Conservation (phyloP, 2,888 invertebrate species). For the Xestobium rufovillosum region DNA sequence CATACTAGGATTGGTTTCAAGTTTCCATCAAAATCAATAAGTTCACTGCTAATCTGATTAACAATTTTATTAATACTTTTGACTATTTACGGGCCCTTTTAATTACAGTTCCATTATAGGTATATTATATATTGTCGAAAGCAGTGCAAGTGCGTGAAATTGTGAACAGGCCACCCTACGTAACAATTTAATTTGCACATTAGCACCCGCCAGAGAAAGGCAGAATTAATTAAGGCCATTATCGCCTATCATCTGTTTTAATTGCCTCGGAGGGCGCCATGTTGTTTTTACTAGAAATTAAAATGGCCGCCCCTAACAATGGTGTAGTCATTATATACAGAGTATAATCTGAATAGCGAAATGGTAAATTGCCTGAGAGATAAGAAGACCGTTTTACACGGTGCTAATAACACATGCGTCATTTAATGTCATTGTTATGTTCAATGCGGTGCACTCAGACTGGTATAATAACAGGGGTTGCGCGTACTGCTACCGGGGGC, state of each 20-base stretch:
- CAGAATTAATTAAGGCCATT: constrained; percentile 48
- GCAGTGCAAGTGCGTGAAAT: constrained; percentile 24
- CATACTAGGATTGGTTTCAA: too few relatives aligned
- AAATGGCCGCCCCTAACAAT: constrained; percentile 45
- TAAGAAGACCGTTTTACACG: constrained; percentile 38
- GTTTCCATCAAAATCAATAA: too few relatives aligned
- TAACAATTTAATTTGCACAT: constrained; percentile 48
- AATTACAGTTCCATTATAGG: too few relatives aligned
- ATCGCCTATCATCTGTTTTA: constrained; percentile 48
- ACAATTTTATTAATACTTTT: too few relatives aligned
- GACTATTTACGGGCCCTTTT: too few relatives aligned
- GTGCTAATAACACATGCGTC: constrained; percentile 24
- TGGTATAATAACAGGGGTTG: too few relatives aligned
- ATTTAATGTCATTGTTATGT: too few relatives aligned
- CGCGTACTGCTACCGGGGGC: too few relatives aligned
- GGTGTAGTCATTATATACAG: constrained; percentile 43
- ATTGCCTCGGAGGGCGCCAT: constrained; percentile 45
- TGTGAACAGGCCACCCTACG: constrained; percentile 40
- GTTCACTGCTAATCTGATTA: too few relatives aligned
- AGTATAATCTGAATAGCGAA: constrained; percentile 43
- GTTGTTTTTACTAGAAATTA: constrained; percentile 47
- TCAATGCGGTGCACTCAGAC: too few relatives aligned
- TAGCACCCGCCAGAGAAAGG: constrained; percentile 45
- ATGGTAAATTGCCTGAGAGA: constrained; percentile 45
- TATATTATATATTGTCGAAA: too few relatives aligned